Base-by-base conservation (phyloP, 2,113 vertebrate genomes). In the Periophthalmus modestus region DNA sequence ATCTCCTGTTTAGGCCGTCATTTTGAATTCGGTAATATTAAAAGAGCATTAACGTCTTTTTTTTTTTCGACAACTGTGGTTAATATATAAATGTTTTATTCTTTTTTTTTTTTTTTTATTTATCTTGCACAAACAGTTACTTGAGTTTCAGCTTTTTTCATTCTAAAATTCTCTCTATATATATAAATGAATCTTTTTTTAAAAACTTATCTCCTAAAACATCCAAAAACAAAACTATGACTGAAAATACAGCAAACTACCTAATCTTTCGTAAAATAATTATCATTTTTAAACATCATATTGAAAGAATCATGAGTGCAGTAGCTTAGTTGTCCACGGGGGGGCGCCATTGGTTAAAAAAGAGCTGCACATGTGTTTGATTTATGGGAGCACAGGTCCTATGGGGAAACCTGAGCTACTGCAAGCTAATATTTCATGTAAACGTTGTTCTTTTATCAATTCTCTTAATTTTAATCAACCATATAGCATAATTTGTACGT, bases 291-390 rank as follows among this genome's bases (percentile, higher is more conserved):
- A 2, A 28, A 28, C 28, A 3, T 28, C 1, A 28, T 28, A 28
- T 3, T 5, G 36, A 39, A 39, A 39, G 36, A 39, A 39, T 70
- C 34, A 2, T 55, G 2, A 10, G 2, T 55, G 80, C 52, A 87
- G 3, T 84, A 14, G 23, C 13, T 3, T 0, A 14, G 0, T 0
- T 16, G 1, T 0, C 84, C 89, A 28, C 85, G 0, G 0, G 72
- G 69, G 36, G 90, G 83, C 66, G 74, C 61, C 48, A 70, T 83
- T 76, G 69, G 2, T 71, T 47, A 71, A 23, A 39, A 66, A 47
- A 48, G 23, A 59, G 6, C 11, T 4, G 19, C 52, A 10, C 21
- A 43, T 15, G 9, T 3, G 19, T 15, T 9, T 65, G 34, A 63
- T 63, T 39, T 21, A 55, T 21, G 52, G 7, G 19, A 21, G 10